phyloP scores from a whole-genome alignment of 2,113 vertebrate genomes.

The Atherinomorus stipes region DNA sequence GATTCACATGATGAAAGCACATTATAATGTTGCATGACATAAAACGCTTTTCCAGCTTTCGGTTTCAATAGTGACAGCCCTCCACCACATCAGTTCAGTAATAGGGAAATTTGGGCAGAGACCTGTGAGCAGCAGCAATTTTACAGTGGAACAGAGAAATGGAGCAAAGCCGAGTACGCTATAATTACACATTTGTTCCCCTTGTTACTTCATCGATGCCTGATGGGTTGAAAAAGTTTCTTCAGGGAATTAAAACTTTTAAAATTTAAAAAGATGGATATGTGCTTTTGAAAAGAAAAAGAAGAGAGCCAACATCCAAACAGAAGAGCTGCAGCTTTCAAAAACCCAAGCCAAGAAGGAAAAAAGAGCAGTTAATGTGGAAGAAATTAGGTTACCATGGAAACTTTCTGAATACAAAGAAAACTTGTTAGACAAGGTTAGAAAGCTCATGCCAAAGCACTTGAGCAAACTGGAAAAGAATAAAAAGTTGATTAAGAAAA shows the following conservation, averaged over 20 bases:
- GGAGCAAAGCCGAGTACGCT: conserved; percentile 6
- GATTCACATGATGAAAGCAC: conserved; percentile 2
- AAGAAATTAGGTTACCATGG: conserved; percentile 71
- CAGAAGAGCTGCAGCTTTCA: conserved; percentile 39
- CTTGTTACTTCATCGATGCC: conserved; percentile 25
- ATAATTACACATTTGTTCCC: conserved; percentile 31
- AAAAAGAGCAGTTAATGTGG: conserved; percentile 66
- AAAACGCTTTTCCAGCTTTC: background rate
- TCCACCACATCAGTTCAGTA: background rate
- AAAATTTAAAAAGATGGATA: conserved; percentile 48
- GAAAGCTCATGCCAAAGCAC: conserved; percentile 47
- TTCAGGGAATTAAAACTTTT: conserved; percentile 28
- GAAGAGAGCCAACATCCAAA: conserved; percentile 8
- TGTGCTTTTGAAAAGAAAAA: conserved; percentile 25
- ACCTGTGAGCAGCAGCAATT: conserved; percentile 1
- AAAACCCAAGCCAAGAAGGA: conserved; percentile 49
- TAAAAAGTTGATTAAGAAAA: conserved; percentile 9
- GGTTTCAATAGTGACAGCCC: background rate
- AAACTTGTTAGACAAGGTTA: conserved; percentile 55
- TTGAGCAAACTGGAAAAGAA: conserved; percentile 44
- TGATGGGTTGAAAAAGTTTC: conserved; percentile 26
- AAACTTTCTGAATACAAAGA: conserved; percentile 67
- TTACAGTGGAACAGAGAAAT: conserved; percentile 2
- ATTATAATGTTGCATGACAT: background rate
- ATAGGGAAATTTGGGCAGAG: conserved; percentile 14